phyloP scores from a whole-genome alignment of 2,888 invertebrate species.

The Drosophila fungiperda region DNA sequence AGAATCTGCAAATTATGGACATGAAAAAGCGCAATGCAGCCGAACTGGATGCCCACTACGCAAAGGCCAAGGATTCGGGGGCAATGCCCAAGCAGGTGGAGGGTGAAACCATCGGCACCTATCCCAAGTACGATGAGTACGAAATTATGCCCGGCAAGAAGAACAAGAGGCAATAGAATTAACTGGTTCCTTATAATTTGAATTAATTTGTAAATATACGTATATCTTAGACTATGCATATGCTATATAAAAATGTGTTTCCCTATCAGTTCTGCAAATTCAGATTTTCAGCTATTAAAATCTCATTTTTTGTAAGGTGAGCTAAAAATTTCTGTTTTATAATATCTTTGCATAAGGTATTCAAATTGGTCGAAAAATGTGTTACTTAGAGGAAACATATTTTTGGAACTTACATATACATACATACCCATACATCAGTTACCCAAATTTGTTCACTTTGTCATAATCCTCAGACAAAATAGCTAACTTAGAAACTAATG shows the following conservation, averaged over 20 bases:
- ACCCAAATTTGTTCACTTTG: not conserved
- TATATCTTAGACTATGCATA: slow-evolving; percentile 43
- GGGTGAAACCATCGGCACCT: slow-evolving; percentile 82
- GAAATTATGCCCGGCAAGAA: slow-evolving; percentile 85
- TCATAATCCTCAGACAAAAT: not conserved
- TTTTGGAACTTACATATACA: not conserved
- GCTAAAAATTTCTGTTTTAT: not conserved
- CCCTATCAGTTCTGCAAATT: not conserved
- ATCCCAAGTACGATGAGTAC: slow-evolving; percentile 87
- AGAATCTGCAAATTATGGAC: slow-evolving; percentile 89
- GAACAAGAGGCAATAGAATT: slow-evolving; percentile 32
- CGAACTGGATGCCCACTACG: slow-evolving; percentile 88
- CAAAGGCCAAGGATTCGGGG: slow-evolving; percentile 77
- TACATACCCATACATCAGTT: not conserved
- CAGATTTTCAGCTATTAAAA: not conserved
- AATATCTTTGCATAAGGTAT: not conserved
- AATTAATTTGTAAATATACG: slow-evolving; percentile 52
- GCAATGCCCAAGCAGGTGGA: slow-evolving; percentile 82
- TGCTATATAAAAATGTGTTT: not conserved
- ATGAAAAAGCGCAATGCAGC: slow-evolving; percentile 91
- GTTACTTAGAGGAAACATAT: not conserved
- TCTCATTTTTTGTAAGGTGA: not conserved
- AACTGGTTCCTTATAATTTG: slow-evolving; percentile 17
- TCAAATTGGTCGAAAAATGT: not conserved
- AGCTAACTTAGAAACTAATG: not conserved